Percentiles rank a stretch among this genome's conserved stretches.
phyloP scores from a whole-genome alignment of 1,140 invertebrate genomes.

The Drosophila parvula region DNA sequence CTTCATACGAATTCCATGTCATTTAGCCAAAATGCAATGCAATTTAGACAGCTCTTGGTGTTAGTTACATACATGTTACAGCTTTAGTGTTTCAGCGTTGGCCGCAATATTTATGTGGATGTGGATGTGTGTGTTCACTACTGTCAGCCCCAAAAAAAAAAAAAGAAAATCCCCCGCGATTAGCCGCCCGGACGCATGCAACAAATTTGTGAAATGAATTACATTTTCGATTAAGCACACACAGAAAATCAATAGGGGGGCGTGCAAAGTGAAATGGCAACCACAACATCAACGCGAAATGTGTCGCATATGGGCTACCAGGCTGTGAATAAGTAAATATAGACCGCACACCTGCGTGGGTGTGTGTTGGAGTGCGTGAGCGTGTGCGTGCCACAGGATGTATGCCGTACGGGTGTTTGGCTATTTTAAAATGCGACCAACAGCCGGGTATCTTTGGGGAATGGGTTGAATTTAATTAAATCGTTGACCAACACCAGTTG shows the following conservation, averaged over 20 bases:
- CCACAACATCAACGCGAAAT: slow-evolving; percentile 63
- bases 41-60: slow-evolving; percentile 31
- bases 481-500: slow-evolving; percentile 68
- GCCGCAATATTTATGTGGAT: slow-evolving; percentile 21
- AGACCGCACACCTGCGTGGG: slow-evolving; percentile 53
- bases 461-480: slow-evolving; percentile 77
- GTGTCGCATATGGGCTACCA: slow-evolving; percentile 64
- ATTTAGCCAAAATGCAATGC: slow-evolving; percentile 11
- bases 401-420: slow-evolving; percentile 22
- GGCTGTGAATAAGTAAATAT: slow-evolving; percentile 75
- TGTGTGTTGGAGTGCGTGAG: neutral
- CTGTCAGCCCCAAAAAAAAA: neutral
- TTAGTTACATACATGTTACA: slow-evolving; percentile 25
- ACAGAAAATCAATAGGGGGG: slow-evolving; percentile 43
- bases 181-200: slow-evolving; percentile 2
- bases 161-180: neutral
- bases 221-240: slow-evolving; percentile 44
- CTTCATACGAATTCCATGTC: slow-evolving; percentile 6
- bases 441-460: slow-evolving; percentile 33
- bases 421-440: slow-evolving; percentile 70
- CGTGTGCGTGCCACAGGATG: slow-evolving; percentile 15
- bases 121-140: slow-evolving; percentile 9
- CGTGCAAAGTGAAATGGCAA: slow-evolving; percentile 45
- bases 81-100: slow-evolving; percentile 13
- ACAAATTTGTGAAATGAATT: slow-evolving; percentile 43